Base-by-base conservation (phyloP, 2,113 vertebrate species). In the Charadrius vociferus region DNA sequence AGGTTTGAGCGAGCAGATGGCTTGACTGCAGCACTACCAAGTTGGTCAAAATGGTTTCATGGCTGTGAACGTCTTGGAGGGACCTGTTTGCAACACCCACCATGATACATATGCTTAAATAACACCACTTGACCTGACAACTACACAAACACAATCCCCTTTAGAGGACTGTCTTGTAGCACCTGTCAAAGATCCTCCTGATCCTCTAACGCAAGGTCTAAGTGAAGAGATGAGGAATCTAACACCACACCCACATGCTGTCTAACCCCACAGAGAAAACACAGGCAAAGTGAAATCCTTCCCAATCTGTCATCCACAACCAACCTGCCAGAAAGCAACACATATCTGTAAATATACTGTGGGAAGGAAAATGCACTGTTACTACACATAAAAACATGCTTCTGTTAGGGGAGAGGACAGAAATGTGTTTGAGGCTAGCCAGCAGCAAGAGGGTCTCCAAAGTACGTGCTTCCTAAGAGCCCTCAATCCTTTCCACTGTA, bases 371-470 rank as follows among this genome's bases (percentile, higher is more conserved):
- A 95, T 78, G 71, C 39, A 53, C 96, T 95, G 95, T 97, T 96
- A 97, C 96, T 97, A 93, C 94, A 97, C 95, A 94, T 85, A 93
- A 98, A 97, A 97, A 83, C 73, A 74, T 66, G 91, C 81, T 97
- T 96, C 86, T 49, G 63, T 94, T 90, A 92, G 68, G 90, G 95
- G 62, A 95, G 61, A 83, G 82, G 90, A 80, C 55, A 41, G 66
- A 97, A 97, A 97, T 30, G 7, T 37, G 15, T 93, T 96, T 50
- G 11, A 97, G 53, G 32, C 68, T 90, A 93, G 62, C 71, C 94
- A 89, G 77, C 43, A 77, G 58, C 83, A 82, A 93, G 79, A 81
- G 10, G 78, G 90, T 96, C 77, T 79, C 81, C 84, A 94, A 58
- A 19, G 80, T 72, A 92, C 1, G 12, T 90, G 86, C 95, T 62